Conservation (phyloP, 2,888 invertebrate genomes). For the Atethmia centrago region DNA sequence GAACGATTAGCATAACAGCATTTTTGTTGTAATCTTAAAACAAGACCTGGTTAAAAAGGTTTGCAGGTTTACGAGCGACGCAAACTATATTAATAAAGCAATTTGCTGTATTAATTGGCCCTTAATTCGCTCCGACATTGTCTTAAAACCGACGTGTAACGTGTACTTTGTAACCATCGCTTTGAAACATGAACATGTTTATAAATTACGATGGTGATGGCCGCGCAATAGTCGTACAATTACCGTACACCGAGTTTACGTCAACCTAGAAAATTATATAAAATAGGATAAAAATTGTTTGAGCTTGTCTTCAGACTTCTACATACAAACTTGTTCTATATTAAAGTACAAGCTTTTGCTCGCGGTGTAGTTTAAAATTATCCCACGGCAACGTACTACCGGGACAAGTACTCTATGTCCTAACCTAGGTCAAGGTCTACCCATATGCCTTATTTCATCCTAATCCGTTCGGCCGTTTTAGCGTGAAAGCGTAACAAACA, state of each 20-base stretch:
- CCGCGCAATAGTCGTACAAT: slow-evolving; percentile 54
- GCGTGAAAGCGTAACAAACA: too few species aligned
- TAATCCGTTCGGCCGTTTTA: too few species aligned
- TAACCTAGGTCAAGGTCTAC: too few species aligned
- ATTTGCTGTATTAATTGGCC: slow-evolving; percentile 85
- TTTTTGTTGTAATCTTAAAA: slow-evolving; percentile 50
- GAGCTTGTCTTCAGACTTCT: not conserved
- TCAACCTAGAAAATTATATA: slow-evolving; percentile 28
- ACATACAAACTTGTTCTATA: not conserved
- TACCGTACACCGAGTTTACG: slow-evolving; percentile 23
- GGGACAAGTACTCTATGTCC: too few species aligned
- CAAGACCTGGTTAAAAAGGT: slow-evolving; percentile 42
- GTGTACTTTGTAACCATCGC: slow-evolving; percentile 76
- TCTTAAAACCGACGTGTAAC: slow-evolving; percentile 67
- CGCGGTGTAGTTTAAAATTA: too few species aligned
- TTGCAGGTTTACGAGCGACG: slow-evolving; percentile 76
- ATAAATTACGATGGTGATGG: slow-evolving; percentile 38
- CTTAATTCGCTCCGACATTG: slow-evolving; percentile 81
- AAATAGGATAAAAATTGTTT: slow-evolving; percentile 25
- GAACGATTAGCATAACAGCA: slow-evolving; percentile 4
- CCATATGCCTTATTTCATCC: too few species aligned
- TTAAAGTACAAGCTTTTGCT: too few species aligned
- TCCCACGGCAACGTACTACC: too few species aligned
- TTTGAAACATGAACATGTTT: slow-evolving; percentile 51
- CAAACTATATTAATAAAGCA: slow-evolving; percentile 82